Base-by-base conservation (phyloP, 2,797 vertebrate genomes). In the Hoplostethus mediterraneus region DNA sequence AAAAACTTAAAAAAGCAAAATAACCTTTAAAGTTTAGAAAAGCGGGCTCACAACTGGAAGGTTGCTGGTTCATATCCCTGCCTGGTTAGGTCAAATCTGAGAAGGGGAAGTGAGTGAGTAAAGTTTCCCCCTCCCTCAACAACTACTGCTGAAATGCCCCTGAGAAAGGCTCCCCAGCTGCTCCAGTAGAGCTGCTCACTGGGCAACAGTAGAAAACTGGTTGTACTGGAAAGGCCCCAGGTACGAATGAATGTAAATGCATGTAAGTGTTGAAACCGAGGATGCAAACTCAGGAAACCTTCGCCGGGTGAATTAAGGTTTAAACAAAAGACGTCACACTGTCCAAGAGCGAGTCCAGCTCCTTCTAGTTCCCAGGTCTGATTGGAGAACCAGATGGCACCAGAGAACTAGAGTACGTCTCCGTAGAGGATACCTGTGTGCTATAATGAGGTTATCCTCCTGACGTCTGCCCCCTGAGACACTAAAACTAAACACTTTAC, bases 91-190 rank as follows among this genome's bases (percentile, higher is more conserved):
- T 42, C 2, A 42, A 42, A 10, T 42, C 40, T 42, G 8, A 42
- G 40, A 9, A 10, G 9, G 40, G 9, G 11, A 42, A 42, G 9
- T 10, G 1, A 10, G 12, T 11, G 9, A 42, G 9, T 42, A 42
- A 10, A 42, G 8, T 10, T 11, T 42, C 12, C 40, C 40, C 40
- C 40, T 42, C 40, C 40, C 9, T 11, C 9, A 11, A 11, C 38
- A 10, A 40, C 9, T 40, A 8, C 38, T 10, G 4, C 48, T 68
- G 16, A 71, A 44, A 63, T 16, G 51, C 67, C 42, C 44, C 53
- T 6, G 62, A 65, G 71, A 73, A 68, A 73, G 42, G 47, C 17
- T 70, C 60, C 63, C 21, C 2, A 0, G n/a, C 28, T 40, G 64
- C 38, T 42, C 70, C 55, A 31, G 48, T 52, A 3, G 67, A 77